These are phyloP conservation scores for Manis crassicaudata DNA, from an alignment of 2,797 vertebrate genomes.

Conservation along the genomic window DNA sequence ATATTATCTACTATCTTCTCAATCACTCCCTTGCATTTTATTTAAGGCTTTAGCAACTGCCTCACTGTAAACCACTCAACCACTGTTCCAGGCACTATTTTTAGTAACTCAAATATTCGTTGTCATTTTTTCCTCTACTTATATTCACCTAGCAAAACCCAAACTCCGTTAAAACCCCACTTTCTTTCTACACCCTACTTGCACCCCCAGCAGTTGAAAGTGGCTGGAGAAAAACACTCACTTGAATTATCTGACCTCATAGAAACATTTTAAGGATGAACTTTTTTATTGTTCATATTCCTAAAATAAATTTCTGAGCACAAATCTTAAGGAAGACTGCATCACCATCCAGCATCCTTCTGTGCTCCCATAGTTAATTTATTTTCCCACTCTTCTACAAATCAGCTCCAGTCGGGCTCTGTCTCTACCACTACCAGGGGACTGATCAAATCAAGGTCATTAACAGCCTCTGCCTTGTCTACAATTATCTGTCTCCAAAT, in stretches of 20 bases:
- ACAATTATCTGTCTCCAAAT: constrained; percentile 32
- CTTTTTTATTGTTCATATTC: background rate
- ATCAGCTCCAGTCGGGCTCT: background rate
- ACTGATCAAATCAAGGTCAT: background rate
- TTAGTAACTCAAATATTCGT: background rate
- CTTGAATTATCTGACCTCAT: background rate
- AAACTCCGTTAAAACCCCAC: constrained; percentile 12
- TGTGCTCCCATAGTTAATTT: background rate
- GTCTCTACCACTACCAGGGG: background rate
- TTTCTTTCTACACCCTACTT: background rate
- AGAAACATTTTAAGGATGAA: background rate
- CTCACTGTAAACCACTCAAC: background rate
- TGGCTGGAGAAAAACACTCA: background rate
- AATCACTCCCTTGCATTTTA: constrained; percentile 52
- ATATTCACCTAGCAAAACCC: background rate
- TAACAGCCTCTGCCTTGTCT: constrained; percentile 36
- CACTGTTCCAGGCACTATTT: background rate
- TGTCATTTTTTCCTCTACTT: background rate
- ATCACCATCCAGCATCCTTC: background rate
- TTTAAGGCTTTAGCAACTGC: constrained; percentile 13
- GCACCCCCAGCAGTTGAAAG: background rate
- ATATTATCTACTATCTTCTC: constrained; percentile 1
- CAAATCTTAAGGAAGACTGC: background rate
- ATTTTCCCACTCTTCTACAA: background rate
- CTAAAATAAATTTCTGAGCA: constrained; percentile 17